These are phyloP conservation scores for Amiota mariae DNA, from an alignment of 2,888 invertebrate genomes.

Conservation along the genomic window DNA sequence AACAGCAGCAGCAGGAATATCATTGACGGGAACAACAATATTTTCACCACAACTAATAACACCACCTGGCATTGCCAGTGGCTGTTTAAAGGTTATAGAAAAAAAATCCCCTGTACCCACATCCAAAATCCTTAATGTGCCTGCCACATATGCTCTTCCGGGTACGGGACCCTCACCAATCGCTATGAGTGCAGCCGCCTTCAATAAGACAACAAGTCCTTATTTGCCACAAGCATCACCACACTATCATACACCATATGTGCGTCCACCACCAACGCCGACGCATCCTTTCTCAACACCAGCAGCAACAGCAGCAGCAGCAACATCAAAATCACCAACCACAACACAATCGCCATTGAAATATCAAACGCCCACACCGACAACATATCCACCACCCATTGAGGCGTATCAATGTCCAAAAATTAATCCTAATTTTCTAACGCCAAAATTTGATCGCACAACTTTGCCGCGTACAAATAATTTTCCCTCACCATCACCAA, in stretches of 20 bases:
- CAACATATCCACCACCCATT: slow-evolving; percentile 71
- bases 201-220: slow-evolving; percentile 59
- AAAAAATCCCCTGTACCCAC: slow-evolving; percentile 69
- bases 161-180: slow-evolving; percentile 44
- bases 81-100: slow-evolving; percentile 57
- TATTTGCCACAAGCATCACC: slow-evolving; percentile 69
- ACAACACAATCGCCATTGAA: slow-evolving; percentile 63
- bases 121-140: slow-evolving; percentile 68
- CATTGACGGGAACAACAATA: neutral
- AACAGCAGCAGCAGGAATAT: no score
- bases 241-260: slow-evolving; percentile 63
- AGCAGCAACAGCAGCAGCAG: slow-evolving; percentile 32
- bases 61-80: slow-evolving; percentile 21
- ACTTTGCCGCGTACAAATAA: slow-evolving; percentile 62
- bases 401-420: slow-evolving; percentile 73
- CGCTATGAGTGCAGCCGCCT: slow-evolving; percentile 44
- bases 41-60: slow-evolving; percentile 23
- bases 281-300: slow-evolving; percentile 55
- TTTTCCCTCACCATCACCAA: slow-evolving; percentile 63
- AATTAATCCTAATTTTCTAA: slow-evolving; percentile 72
- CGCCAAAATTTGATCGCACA: slow-evolving; percentile 71
- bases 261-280: slow-evolving; percentile 60
- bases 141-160: slow-evolving; percentile 66
- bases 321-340: slow-evolving; percentile 36
- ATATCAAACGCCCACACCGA: slow-evolving; percentile 71